Conservation (phyloP, 2,113 vertebrate genomes). For the Diadophis punctatus region DNA sequence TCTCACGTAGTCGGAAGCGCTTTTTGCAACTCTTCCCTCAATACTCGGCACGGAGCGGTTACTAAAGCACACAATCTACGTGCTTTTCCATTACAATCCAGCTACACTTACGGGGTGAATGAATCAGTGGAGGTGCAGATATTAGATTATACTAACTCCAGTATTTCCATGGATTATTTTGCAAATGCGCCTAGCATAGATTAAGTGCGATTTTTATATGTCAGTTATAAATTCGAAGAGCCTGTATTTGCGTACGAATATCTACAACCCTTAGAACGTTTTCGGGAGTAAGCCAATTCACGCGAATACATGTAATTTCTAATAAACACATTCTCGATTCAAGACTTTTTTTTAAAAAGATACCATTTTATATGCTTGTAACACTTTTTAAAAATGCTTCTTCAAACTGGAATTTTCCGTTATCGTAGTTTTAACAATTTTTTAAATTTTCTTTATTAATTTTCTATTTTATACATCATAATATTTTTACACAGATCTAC, state of each 20-base stretch:
- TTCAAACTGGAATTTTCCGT: no score
- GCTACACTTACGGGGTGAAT: background rate
- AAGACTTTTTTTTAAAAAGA: background rate
- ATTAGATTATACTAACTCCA: background rate
- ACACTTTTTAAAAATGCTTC: background rate
- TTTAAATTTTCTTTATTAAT: no score
- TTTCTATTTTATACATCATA: no score
- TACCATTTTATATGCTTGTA: background rate
- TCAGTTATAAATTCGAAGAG: background rate
- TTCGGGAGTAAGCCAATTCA: background rate
- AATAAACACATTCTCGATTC: background rate
- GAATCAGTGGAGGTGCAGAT: background rate
- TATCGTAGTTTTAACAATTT: background rate
- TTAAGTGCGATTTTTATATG: background rate
- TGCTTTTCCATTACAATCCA: background rate
- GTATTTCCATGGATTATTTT: background rate
- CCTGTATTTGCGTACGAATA: background rate
- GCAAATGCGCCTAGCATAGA: background rate
- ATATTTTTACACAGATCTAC: no score
- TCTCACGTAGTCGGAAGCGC: conserved; percentile 41
- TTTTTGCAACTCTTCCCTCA: conserved; percentile 21
- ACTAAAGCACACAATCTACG: conserved; percentile 39
- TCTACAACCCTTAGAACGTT: background rate
- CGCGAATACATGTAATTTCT: background rate
- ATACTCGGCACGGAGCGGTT: conserved; percentile 42